Base-by-base conservation (phyloP, 2,113 vertebrate genomes). In the Hystrix brachyura region DNA sequence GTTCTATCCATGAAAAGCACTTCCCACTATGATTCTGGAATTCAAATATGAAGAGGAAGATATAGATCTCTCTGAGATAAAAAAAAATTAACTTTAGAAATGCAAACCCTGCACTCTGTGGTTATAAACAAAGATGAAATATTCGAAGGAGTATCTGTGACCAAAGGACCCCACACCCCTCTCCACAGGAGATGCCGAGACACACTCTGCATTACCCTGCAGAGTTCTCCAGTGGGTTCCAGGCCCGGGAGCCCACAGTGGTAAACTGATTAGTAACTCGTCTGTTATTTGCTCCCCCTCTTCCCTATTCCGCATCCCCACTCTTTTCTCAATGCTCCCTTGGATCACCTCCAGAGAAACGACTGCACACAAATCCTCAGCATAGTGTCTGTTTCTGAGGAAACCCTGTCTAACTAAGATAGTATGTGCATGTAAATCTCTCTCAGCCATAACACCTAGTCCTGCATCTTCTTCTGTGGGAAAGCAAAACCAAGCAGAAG, bases 31-130 rank as follows among this genome's bases (percentile, higher is more conserved):
- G 64, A 92, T 67, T 90, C 76, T 81, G 32, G 38, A 89, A 78
- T 59, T 91, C 51, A 86, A 25, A 60, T 67, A 55, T 46, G 19
- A 88, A 87, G 1, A 96, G 80, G 88, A 89, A 65, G 62, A 96
- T 27, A 5, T 7, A 14, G 27, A 29, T 19, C 60, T 92, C 48
- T 78, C 27, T 53, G 27, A 32, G 29, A 17, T 34, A 27, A 53
- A 51, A 25, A 74, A 43, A 91, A 43, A 43, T 29, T 27, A 83
- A 25, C 21, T 84, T 43, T n/a, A 81, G 80, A 78, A 90, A 79
- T 62, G 3, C 17, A 80, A 96, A 15, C 59, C 8, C 6, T 27
- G 3, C 0, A 19, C 21, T 23, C n/a, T 32, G 59, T 69, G 15
- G 32, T 9, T 55, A 53, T n/a, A 71, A 19, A 57, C 23, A 88